Evolutionary conservation across 1,140 invertebrate genomes (phyloP).

Genomic region (Apis florea): DNA sequence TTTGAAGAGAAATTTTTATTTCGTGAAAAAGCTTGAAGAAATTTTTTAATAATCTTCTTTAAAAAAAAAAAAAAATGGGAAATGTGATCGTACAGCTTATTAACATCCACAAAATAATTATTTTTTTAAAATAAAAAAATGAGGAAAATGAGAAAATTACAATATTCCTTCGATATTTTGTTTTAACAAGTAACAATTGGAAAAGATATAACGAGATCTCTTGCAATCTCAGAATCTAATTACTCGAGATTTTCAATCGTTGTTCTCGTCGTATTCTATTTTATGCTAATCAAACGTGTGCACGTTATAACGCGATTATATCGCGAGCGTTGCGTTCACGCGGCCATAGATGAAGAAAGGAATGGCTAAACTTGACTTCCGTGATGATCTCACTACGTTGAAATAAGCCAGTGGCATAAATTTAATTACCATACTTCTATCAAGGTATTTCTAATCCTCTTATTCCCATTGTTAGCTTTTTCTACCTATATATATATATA

Average conservation of each 20-base stretch:
- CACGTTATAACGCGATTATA: constrained; percentile 6
- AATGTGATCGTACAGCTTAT: too few species aligned
- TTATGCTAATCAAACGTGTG: constrained; percentile 21
- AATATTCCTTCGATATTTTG: neutral
- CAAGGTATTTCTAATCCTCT: neutral
- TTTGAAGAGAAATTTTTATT: too few species aligned
- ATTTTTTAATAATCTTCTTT: too few species aligned
- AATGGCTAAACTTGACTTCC: constrained; percentile 29
- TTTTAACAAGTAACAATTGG: neutral
- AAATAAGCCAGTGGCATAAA: constrained; percentile 17
- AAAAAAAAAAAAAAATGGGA: too few species aligned
- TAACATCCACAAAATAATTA: too few species aligned
- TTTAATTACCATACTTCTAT: constrained; percentile 10
- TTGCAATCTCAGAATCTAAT: constrained; percentile 7
- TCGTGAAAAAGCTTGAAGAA: too few species aligned
- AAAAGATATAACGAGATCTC: neutral
- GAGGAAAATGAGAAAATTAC: too few species aligned
- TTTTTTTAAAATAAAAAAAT: too few species aligned
- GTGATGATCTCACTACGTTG: constrained; percentile 37
- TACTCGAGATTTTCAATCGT: neutral
- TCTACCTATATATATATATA: too few species aligned
- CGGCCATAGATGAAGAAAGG: constrained; percentile 16
- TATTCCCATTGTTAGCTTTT: neutral
- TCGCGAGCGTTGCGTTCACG: neutral
- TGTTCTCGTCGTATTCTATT: constrained; percentile 9